Conservation (phyloP, 2,797 vertebrate species). For the Thunnus albacares region DNA sequence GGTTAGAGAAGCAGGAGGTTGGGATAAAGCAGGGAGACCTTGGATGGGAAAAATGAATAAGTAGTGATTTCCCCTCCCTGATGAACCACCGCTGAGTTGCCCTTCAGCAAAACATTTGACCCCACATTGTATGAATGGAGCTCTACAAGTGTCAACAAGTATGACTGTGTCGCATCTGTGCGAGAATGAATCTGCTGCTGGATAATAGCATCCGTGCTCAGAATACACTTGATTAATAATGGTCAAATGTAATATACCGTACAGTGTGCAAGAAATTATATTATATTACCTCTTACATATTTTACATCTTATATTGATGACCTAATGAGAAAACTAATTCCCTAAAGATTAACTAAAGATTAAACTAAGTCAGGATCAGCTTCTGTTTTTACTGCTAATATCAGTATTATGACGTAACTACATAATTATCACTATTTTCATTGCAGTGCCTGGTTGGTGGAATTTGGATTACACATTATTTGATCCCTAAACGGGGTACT, state of each 20-base stretch:
- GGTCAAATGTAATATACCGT: no score
- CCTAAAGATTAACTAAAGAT: no score
- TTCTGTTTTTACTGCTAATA: neutral
- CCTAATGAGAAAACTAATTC: neutral
- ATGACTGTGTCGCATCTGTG: neutral
- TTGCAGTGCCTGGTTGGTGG: neutral
- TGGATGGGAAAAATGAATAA: neutral
- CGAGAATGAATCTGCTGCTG: neutral
- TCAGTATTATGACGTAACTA: neutral
- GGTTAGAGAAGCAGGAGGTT: neutral
- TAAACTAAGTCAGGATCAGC: neutral
- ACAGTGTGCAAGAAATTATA: no score
- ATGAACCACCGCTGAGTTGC: neutral
- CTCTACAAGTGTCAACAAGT: neutral
- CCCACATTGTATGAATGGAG: neutral
- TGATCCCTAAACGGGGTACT: no score
- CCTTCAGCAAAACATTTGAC: neutral
- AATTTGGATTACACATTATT: neutral
- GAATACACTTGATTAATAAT: neutral
- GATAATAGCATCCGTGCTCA: neutral
- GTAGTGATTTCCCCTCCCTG: neutral
- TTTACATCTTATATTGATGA: neutral
- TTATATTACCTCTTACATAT: no score
- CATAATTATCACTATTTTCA: neutral
- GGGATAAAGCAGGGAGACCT: no score